phyloP scores from a whole-genome alignment of 2,888 invertebrate species.

The Scrobipalpa atriplicella region DNA sequence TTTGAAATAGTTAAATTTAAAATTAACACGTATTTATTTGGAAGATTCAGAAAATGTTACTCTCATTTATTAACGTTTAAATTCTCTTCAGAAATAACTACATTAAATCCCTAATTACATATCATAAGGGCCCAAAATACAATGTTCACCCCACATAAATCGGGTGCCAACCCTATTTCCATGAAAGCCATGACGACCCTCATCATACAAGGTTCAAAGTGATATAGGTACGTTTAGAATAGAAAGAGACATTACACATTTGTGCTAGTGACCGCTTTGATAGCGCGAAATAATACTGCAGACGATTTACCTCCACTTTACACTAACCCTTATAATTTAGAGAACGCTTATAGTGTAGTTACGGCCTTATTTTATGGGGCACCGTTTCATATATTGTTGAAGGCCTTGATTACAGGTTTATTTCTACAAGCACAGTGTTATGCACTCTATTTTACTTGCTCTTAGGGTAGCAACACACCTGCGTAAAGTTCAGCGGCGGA shows the following conservation, averaged over 20 bases:
- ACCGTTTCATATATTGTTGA: background rate
- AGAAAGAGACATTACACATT: background rate
- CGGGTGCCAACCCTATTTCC: conserved; percentile 5
- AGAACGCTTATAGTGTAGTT: conserved; percentile 18
- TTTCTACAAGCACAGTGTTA: background rate
- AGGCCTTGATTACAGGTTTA: background rate
- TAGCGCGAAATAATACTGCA: conserved; percentile 8
- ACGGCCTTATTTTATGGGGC: conserved; percentile 4
- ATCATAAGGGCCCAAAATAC: background rate
- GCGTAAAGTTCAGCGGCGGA: too few species aligned
- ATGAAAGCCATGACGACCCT: conserved; percentile 26
- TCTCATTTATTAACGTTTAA: too few species aligned
- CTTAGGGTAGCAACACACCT: too few species aligned
- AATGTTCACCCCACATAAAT: conserved; percentile 4
- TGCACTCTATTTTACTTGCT: background rate
- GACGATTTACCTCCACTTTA: conserved; percentile 14
- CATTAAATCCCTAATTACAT: background rate
- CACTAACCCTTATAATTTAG: conserved; percentile 16
- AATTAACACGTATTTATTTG: too few species aligned
- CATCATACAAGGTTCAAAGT: conserved; percentile 19
- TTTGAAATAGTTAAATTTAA: too few species aligned
- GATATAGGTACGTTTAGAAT: background rate
- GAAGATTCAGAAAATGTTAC: too few species aligned
- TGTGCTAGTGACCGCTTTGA: conserved; percentile 13
- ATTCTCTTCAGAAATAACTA: too few species aligned